Percentiles rank a stretch among this genome's conserved stretches.
phyloP scores from a whole-genome alignment of 2,888 invertebrate genomes.

The Acrobasis repandana region DNA sequence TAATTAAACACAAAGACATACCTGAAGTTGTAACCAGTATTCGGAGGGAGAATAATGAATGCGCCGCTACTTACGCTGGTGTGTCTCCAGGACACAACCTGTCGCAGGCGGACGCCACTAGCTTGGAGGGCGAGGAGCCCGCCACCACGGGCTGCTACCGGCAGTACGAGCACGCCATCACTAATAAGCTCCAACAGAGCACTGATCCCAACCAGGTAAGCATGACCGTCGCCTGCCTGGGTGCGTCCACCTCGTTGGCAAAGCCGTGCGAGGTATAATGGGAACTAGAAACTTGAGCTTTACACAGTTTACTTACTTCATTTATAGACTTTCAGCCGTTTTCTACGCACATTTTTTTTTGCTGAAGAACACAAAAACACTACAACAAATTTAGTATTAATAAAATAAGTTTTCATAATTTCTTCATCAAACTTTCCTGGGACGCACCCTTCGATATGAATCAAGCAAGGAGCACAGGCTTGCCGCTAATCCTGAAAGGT shows the following conservation, averaged over 20 bases:
- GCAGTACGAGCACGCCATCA: slow-evolving; percentile 87
- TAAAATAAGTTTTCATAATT: background rate
- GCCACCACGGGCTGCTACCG: slow-evolving; percentile 90
- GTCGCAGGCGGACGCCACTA: slow-evolving; percentile 94
- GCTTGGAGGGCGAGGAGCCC: slow-evolving; percentile 89
- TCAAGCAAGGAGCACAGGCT: slow-evolving; percentile 32
- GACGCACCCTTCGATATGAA: slow-evolving; percentile 36
- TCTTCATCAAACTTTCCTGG: slow-evolving; percentile 22
- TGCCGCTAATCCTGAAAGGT: slow-evolving; percentile 58
- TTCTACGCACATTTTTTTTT: background rate
- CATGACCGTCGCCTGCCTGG: slow-evolving; percentile 33
- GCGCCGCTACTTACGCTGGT: slow-evolving; percentile 77
- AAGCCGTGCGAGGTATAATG: slow-evolving; percentile 14
- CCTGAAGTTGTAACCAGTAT: slow-evolving; percentile 42
- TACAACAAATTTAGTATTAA: background rate
- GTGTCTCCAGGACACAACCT: slow-evolving; percentile 92
- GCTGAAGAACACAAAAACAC: background rate
- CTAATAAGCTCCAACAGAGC: slow-evolving; percentile 65
- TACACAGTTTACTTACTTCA: background rate
- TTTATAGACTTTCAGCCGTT: slow-evolving; percentile 8
- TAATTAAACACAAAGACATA: slow-evolving; percentile 36
- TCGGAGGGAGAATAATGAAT: slow-evolving; percentile 51
- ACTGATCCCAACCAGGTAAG: slow-evolving; percentile 71
- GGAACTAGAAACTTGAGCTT: background rate
- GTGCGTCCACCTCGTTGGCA: slow-evolving; percentile 48